Conservation (phyloP, 1,140 invertebrate species). For the Luehdorfia chinensis region DNA sequence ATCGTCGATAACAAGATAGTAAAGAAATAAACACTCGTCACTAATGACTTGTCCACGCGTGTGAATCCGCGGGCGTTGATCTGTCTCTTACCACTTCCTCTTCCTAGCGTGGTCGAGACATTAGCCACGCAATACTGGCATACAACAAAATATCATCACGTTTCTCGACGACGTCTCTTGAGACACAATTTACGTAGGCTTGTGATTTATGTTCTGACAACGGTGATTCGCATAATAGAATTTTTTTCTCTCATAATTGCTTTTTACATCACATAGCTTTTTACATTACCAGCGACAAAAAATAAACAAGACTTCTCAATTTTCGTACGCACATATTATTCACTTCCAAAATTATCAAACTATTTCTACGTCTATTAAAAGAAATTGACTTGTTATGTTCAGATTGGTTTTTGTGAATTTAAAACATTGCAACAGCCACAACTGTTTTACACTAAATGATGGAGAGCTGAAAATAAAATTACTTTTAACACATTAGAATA, state of each 20-base stretch:
- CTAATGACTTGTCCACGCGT: conserved; percentile 32
- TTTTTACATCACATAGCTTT: no score
- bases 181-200: conserved; percentile 5
- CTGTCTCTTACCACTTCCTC: conserved; percentile 23
- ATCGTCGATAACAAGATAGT: neutral
- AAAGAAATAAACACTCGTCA: conserved; percentile 15
- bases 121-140: conserved; percentile 5
- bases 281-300: no score
- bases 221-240: neutral
- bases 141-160: conserved; percentile 17
- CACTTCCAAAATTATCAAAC: no score
- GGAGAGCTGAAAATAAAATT: no score
- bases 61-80: conserved; percentile 26
- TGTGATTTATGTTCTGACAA: conserved; percentile 5
- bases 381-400: no score
- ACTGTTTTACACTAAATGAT: no score
- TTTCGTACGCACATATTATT: no score
- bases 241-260: neutral
- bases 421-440: no score
- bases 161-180: neutral
- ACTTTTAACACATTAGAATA: no score
- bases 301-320: no score
- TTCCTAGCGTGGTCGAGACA: conserved; percentile 22
- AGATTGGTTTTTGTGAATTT: no score
- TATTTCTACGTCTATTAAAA: no score